Evolutionary conservation across 2,797 vertebrate species (phyloP), one percentile per base, ranked within the genome.

Genomic region (Tolypeutes matacus): DNA sequence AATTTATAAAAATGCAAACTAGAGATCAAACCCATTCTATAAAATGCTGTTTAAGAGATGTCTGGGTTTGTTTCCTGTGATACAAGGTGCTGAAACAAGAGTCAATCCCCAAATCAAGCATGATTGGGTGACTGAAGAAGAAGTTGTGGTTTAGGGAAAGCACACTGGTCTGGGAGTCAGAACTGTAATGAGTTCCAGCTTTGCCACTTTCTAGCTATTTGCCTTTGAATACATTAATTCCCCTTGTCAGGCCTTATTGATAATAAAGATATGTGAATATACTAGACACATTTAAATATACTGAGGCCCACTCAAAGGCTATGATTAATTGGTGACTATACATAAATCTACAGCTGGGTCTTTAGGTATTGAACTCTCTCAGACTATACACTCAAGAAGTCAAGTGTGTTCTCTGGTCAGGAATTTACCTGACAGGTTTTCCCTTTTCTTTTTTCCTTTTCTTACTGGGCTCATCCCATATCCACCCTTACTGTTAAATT

Each of bases 1-100:
- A 92, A 29, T 39, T 87, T 76, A 92, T 49, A 51, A 92, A 96
- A 89, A 53, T 8, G 3, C 53, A 91, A 84, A 31, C 29, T 56
- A 60, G 8, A 92, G 21, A 5, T 67, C 29, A 93, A 91, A 53
- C 14, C 7, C 4, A 58, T 27, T 62, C 17, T 1, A 46, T 42
- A 89, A 65, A 92, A 72, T 91, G 67, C 18, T 92, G 2, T 62
- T 31, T 62, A 31, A 20, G 42, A 56, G 20, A 53, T 80, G 6
- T 27, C 9, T 58, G 10, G 34, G 20, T 36, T 62, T 80, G 21
- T 88, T 92, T n/a, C 34, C 29, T 69, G 42, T 4, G 88, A 69
- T 53, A 76, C 31, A 86, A 31, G 29, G 7, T 70, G 29, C 78
- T n/a, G 5, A 81, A 77, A 62, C 39, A 46, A 73, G 15, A 84